Evolutionary conservation across 92 coral and sea anemone species (phyloP).

Genomic region (Chrysogorgia sp.): DNA sequence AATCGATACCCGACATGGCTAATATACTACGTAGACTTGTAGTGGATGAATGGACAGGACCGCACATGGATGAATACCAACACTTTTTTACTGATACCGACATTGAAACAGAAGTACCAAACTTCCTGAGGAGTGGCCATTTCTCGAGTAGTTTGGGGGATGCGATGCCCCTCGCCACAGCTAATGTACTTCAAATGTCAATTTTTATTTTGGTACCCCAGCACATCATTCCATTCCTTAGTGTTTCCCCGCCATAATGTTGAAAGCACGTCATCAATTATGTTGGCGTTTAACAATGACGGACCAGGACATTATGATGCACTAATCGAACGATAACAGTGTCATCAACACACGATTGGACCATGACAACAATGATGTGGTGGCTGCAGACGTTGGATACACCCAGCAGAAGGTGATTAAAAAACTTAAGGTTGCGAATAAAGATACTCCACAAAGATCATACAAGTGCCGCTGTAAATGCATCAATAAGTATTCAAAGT

Average conservation of each 20-base stretch:
- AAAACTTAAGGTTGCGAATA: neutral
- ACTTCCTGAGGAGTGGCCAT: slow-evolving; percentile 40
- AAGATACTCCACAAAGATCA: neutral
- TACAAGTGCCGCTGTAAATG: slow-evolving; percentile 9
- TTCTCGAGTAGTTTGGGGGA: slow-evolving; percentile 36
- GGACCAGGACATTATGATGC: slow-evolving; percentile 31
- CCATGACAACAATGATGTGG: neutral
- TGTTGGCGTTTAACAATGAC: neutral
- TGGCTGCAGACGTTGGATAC: neutral
- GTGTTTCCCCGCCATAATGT: slow-evolving; percentile 3
- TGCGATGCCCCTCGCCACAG: slow-evolving; percentile 45
- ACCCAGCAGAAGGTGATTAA: neutral
- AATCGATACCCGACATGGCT: slow-evolving; percentile 24
- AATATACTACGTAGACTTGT: slow-evolving; percentile 37
- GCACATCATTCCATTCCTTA: neutral
- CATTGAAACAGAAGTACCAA: slow-evolving; percentile 25
- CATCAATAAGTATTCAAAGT: neutral
- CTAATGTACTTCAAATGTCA: slow-evolving; percentile 39
- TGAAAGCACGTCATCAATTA: neutral
- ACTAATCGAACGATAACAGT: neutral
- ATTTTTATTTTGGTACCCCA: slow-evolving; percentile 9
- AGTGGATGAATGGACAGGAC: slow-evolving; percentile 46
- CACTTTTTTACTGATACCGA: slow-evolving; percentile 1
- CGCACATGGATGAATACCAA: slow-evolving; percentile 9
- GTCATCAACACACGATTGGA: neutral